These are phyloP conservation scores for Erpobdella octoculata DNA, from an alignment of 2,888 invertebrate genomes.

Conservation along the genomic window DNA sequence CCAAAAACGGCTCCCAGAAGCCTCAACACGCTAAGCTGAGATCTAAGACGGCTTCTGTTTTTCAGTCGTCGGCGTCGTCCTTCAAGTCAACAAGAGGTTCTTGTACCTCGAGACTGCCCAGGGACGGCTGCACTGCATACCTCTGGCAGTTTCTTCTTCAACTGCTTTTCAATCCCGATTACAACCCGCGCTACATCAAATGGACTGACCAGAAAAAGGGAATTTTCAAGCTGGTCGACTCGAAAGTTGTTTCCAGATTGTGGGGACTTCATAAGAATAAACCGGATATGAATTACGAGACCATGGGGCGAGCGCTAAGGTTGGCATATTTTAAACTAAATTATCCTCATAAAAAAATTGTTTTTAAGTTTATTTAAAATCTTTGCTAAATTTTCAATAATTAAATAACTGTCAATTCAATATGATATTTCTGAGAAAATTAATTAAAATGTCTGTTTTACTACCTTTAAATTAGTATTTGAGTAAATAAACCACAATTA, in stretches of 20 bases:
- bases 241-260: slow-evolving; percentile 91
- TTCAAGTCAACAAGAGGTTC: background rate
- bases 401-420: no score
- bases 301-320: slow-evolving; percentile 95
- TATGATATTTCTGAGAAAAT: no score
- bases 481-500: background rate
- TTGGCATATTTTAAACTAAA: no score
- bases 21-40: background rate
- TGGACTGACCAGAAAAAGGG: slow-evolving; percentile 50
- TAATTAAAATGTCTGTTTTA: no score
- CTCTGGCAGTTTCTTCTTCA: slow-evolving; percentile 32
- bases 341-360: no score
- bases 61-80: no score
- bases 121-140: slow-evolving; percentile 29
- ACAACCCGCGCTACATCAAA: slow-evolving; percentile 29
- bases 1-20: background rate
- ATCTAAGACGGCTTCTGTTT: background rate
- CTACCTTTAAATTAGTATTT: no score
- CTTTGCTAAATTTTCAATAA: no score
- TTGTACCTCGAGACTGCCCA: slow-evolving; percentile 8
- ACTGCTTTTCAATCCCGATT: slow-evolving; percentile 28
- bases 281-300: slow-evolving; percentile 99
- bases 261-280: slow-evolving; percentile 99
- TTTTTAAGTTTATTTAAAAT: no score
- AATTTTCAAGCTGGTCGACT: slow-evolving; percentile 96